Conservation (phyloP, 2,888 invertebrate species). For the Eustalomyia histrio region DNA sequence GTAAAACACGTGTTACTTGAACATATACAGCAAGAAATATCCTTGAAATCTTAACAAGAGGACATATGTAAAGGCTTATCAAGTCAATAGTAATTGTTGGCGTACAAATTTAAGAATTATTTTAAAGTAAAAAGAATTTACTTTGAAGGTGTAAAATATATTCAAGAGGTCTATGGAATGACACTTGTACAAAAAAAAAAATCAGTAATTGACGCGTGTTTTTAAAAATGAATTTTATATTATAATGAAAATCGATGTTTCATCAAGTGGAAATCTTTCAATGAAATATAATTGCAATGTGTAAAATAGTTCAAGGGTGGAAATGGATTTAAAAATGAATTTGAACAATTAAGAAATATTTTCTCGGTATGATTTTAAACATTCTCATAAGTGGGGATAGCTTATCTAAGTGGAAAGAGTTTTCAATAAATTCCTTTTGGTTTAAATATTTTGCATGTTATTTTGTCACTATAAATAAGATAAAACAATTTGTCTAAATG, state of each 20-base stretch:
- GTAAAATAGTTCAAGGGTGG: no score
- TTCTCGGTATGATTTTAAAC: no score
- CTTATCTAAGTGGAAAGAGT: no score
- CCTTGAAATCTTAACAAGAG: conserved; percentile 62
- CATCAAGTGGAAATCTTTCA: background rate
- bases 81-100: background rate
- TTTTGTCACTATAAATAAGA: no score
- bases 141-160: background rate
- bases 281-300: background rate
- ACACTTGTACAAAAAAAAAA: background rate
- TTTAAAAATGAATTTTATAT: background rate
- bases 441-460: no score
- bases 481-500: no score
- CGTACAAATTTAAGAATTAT: background rate
- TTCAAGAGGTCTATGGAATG: background rate
- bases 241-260: background rate
- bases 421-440: no score
- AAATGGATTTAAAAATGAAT: no score
- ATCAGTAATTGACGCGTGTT: background rate
- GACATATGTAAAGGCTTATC: conserved; percentile 60
- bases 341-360: no score
- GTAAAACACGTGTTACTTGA: conserved; percentile 48
- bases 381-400: no score
- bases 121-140: background rate
- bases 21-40: conserved; percentile 10